Evolutionary conservation across 2,113 vertebrate genomes (phyloP), one percentile per base, ranked within the genome.

Genomic region (Colossoma macropomum): DNA sequence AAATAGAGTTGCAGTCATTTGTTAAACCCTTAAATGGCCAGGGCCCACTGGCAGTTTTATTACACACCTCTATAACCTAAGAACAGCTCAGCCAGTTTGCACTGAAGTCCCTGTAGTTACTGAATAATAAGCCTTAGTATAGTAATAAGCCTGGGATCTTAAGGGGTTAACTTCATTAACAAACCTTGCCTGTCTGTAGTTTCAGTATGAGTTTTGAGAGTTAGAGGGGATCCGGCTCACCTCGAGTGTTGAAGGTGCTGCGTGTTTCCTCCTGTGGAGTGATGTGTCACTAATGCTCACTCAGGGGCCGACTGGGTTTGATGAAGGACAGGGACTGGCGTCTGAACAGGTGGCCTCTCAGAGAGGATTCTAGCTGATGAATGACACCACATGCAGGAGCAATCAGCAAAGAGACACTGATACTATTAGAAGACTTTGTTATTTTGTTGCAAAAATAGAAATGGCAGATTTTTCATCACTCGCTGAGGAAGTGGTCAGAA

Each of bases 271-370:
- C 23, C 75, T 75, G 71, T 74, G 77, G 86, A 82, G 71, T 69
- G 80, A 83, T 75, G 76, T 82, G 56, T 65, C 77, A 70, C 50
- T 87, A 70, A 50, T 75, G 72, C 80, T 59, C 80, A 50, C 83
- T 71, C 69, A 74, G 69, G 82, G 70, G 63, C 76, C 60, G 23
- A 30, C 41, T 71, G 34, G 76, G 23, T 79, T 70, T 75, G 80
- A 82, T 81, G 72, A 87, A 76, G 86, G 83, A 79, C 45, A 52
- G 76, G 45, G 69, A 66, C 52, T 48, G 79, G 77, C 32, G 38
- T 60, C 79, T 77, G 86, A 87, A 80, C 86, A 87, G 86, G 80
- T 87, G 83, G 83, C 80, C 69, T 73, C 80, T 77, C 84, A 79
- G 76, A 74, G 66, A 85, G 86, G 86, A 82, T 77, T 77, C 83